phyloP scores from a whole-genome alignment of 2,888 invertebrate genomes.

The Alitta virens region DNA sequence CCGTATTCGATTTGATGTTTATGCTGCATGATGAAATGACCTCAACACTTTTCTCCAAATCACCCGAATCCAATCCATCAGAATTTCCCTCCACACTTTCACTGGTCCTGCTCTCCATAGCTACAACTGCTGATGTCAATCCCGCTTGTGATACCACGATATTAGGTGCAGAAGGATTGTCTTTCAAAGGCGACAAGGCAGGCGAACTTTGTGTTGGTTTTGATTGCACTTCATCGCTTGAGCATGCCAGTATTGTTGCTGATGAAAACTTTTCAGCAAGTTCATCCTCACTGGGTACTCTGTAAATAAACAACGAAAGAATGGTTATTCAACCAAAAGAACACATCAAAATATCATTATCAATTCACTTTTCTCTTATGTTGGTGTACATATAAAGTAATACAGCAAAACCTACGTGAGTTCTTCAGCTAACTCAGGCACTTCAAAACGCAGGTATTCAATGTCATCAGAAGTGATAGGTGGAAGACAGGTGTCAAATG shows the following conservation, averaged over 20 bases:
- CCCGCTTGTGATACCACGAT: not conserved
- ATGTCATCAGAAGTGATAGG: slow-evolving; percentile 52
- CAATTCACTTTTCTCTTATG: too few relatives aligned
- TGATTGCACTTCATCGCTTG: not conserved
- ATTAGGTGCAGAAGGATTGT: not conserved
- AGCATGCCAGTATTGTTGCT: not conserved
- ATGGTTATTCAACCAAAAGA: too few relatives aligned
- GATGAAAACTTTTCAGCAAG: slow-evolving; percentile 2
- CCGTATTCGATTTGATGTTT: too few relatives aligned
- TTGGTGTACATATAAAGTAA: too few relatives aligned
- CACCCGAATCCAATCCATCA: too few relatives aligned
- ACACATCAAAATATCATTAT: too few relatives aligned
- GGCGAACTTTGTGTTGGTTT: not conserved
- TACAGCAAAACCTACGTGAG: slow-evolving; percentile 24
- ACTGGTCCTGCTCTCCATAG: too few relatives aligned
- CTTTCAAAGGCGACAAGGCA: not conserved
- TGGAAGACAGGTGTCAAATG: slow-evolving; percentile 56
- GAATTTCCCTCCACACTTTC: too few relatives aligned
- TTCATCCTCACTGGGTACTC: slow-evolving; percentile 1
- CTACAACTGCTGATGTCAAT: too few relatives aligned
- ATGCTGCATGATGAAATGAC: too few relatives aligned
- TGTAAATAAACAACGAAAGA: too few relatives aligned
- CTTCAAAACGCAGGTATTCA: slow-evolving; percentile 40
- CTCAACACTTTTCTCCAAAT: too few relatives aligned
- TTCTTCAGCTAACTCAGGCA: slow-evolving; percentile 42